These are phyloP conservation scores for Biston betularia DNA, from an alignment of 2,888 invertebrate species.

Conservation along the genomic window DNA sequence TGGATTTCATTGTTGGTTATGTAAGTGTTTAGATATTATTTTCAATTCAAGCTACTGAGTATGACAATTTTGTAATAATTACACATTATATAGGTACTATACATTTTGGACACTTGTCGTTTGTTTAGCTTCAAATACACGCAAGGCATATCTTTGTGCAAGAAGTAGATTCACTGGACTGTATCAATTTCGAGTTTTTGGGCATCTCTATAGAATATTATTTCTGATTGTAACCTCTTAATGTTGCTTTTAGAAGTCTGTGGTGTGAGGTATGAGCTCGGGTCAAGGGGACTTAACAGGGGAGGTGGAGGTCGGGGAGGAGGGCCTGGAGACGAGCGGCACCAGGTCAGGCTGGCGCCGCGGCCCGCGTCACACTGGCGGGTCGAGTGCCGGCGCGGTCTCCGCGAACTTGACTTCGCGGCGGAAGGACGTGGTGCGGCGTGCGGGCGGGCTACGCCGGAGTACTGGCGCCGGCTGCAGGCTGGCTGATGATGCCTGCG, in stretches of 20 bases:
- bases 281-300: conserved; percentile 66
- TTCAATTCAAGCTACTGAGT: too few species aligned
- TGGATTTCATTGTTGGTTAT: too few species aligned
- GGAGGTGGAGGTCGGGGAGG: conserved; percentile 55
- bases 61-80: too few species aligned
- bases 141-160: too few species aligned
- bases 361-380: conserved; percentile 83
- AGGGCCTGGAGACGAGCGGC: conserved; percentile 72
- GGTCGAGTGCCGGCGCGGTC: conserved; percentile 61
- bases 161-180: too few species aligned
- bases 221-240: not conserved
- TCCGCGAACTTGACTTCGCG: conserved; percentile 85
- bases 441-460: conserved; percentile 72
- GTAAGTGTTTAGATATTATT: too few species aligned
- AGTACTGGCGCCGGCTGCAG: conserved; percentile 70
- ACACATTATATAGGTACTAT: too few species aligned
- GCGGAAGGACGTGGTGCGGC: conserved; percentile 78
- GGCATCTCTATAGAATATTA: too few species aligned
- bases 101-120: too few species aligned
- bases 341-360: conserved; percentile 85
- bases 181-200: too few species aligned
- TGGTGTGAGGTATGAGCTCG: conserved; percentile 61
- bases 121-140: too few species aligned
- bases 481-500: conserved; percentile 80
- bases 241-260: conserved; percentile 68